These are phyloP conservation scores for Rhagophthalmus giganteus DNA, from an alignment of 2,888 invertebrate genomes.

Conservation along the genomic window DNA sequence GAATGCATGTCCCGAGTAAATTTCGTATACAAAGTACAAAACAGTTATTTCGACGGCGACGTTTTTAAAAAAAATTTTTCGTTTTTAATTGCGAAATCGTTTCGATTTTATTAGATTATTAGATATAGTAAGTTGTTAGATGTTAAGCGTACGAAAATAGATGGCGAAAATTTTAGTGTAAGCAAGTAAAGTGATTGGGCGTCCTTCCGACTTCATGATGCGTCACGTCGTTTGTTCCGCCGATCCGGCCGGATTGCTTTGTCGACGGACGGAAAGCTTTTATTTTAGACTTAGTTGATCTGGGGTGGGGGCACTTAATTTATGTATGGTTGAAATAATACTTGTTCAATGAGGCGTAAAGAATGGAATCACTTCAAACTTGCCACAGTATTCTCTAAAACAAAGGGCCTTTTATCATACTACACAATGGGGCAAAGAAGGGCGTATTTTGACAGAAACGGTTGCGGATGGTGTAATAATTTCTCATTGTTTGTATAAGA, in stretches of 20 bases:
- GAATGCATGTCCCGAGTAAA: slow-evolving; percentile 37
- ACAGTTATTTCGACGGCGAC: no score
- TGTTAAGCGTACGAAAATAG: slow-evolving; percentile 17
- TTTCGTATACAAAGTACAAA: slow-evolving; percentile 33
- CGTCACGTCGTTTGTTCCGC: slow-evolving; percentile 51
- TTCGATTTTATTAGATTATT: no score
- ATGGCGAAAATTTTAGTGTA: slow-evolving; percentile 38
- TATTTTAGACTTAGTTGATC: slow-evolving; percentile 39
- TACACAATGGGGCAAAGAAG: slow-evolving; percentile 23
- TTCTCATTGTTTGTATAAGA: slow-evolving; percentile 34
- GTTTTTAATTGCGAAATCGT: slow-evolving; percentile 8
- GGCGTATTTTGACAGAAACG: slow-evolving; percentile 28
- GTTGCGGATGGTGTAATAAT: slow-evolving; percentile 30
- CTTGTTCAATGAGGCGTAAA: slow-evolving; percentile 38
- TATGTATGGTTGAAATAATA: slow-evolving; percentile 39
- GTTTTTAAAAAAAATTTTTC: no score
- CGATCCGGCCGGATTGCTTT: slow-evolving; percentile 43
- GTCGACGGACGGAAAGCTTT: slow-evolving; percentile 41
- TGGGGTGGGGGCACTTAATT: slow-evolving; percentile 36
- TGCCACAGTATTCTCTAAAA: slow-evolving; percentile 24
- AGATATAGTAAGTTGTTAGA: no score
- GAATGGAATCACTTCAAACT: slow-evolving; percentile 30
- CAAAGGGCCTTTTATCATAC: slow-evolving; percentile 24
- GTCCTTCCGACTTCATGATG: slow-evolving; percentile 50
- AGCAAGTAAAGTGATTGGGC: slow-evolving; percentile 45